Conservation (phyloP, 2,113 vertebrate species). For the Psittacara wagleri region DNA sequence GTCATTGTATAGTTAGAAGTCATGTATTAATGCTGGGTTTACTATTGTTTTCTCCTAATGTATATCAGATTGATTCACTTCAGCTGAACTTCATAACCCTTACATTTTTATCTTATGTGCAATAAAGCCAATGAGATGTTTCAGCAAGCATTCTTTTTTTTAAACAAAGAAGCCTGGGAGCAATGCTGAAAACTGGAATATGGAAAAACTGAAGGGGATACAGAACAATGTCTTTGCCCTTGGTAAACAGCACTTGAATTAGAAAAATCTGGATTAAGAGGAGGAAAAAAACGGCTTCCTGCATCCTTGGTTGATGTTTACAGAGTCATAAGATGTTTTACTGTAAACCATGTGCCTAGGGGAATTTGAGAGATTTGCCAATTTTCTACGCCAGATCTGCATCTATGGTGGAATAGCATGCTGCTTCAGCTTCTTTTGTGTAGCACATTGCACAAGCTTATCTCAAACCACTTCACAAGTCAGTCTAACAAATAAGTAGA, state of each 20-base stretch:
- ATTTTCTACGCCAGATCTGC: constrained; percentile 4
- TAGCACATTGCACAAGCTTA: not conserved
- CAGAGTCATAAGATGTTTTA: constrained; percentile 5
- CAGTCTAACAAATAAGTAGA: not conserved
- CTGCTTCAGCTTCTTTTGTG: not conserved
- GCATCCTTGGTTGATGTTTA: constrained; percentile 37
- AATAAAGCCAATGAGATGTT: not conserved
- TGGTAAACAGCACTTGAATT: constrained; percentile 32
- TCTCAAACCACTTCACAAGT: constrained; percentile 14
- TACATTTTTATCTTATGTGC: not conserved
- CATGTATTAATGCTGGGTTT: not conserved
- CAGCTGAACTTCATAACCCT: not conserved
- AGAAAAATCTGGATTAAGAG: constrained; percentile 28
- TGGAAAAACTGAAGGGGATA: not conserved
- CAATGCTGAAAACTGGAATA: not conserved
- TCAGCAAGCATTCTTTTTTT: not conserved
- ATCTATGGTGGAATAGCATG: not conserved
- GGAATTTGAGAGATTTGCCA: constrained; percentile 26
- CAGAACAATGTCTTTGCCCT: constrained; percentile 17
- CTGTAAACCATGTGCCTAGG: not conserved
- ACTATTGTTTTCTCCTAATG: not conserved
- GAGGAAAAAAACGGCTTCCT: not conserved
- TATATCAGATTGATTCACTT: not conserved
- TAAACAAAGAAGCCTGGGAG: not conserved
- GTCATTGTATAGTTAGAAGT: not conserved